phyloP scores from a whole-genome alignment of 2,888 invertebrate genomes.

The Zygaena filipendulae region DNA sequence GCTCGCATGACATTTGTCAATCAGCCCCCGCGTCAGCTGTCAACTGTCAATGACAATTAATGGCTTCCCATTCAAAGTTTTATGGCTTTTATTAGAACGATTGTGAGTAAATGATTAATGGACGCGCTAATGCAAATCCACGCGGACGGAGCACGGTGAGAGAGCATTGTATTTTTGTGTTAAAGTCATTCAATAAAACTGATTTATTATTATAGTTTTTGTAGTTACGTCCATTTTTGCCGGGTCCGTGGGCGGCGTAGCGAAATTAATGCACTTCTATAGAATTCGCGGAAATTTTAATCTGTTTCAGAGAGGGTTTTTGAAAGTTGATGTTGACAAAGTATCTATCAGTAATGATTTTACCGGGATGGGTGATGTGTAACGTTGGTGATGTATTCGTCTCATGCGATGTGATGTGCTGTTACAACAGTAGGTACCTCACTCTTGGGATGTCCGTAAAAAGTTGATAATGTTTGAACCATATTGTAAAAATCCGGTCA shows the following conservation, averaged over 20 bases:
- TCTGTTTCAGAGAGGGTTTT: too few species aligned
- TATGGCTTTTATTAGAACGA: slow-evolving; percentile 58
- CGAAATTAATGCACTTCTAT: slow-evolving; percentile 23
- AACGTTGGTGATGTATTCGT: too few species aligned
- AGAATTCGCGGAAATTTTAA: too few species aligned
- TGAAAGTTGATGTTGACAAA: too few species aligned
- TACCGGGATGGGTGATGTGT: too few species aligned
- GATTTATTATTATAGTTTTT: slow-evolving; percentile 47
- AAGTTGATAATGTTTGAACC: too few species aligned
- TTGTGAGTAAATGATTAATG: slow-evolving; percentile 64
- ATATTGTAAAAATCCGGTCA: too few species aligned
- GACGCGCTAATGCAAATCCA: slow-evolving; percentile 66
- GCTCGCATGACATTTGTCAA: slow-evolving; percentile 60
- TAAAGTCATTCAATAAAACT: slow-evolving; percentile 56
- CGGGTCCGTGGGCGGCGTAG: slow-evolving; percentile 34
- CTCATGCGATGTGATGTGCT: too few species aligned
- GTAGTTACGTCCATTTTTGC: slow-evolving; percentile 31
- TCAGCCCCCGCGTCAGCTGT: slow-evolving; percentile 44
- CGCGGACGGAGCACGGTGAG: slow-evolving; percentile 39
- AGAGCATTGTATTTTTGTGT: slow-evolving; percentile 38
- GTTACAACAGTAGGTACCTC: too few species aligned
- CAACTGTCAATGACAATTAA: slow-evolving; percentile 67
- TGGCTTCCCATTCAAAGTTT: slow-evolving; percentile 59
- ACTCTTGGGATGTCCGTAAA: too few species aligned
- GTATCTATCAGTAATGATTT: too few species aligned